Evolutionary conservation across 1,140 invertebrate genomes (phyloP), one percentile per base, ranked within the genome.

Genomic region (Drosophila equinoxialis): DNA sequence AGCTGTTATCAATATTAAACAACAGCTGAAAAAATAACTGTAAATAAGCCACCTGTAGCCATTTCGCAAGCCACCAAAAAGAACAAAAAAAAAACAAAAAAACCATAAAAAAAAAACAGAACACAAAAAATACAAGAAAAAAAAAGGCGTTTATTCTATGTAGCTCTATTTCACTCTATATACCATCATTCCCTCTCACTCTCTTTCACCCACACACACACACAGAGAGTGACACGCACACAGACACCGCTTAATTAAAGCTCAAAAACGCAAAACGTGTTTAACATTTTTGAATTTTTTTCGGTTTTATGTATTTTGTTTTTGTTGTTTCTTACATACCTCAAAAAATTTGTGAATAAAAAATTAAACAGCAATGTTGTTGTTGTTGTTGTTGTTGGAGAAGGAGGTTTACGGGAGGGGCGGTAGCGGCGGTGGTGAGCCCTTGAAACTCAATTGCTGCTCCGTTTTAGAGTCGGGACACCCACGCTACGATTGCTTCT

Each of bases 11-110:
- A 70, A 60, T 33, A 59, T 59, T 59, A 37, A 59, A 59, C 30
- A 59, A 61, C 45, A 61, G 58, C 66, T 39, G 41, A 68, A 76
- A 70, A 76, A 65, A 66, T 76, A 76, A 76, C 74, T 70, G 74
- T 76, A 70, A 76, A 76, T 70, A 76, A 70, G 73, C 74, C 74
- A 76, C 74, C 74, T 76, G 74, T 76, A 59, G 74, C 74, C 73
- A 35, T 55, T 70, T 76, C 66, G 73, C 73, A 69, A 75, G 74
- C 41, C 62, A 65, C 65, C 20, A 37, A 79, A n/a, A n/a, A n/a
- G n/a, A n/a, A n/a, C 17, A 17, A 17, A 17, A 17, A 17, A 70
- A 69, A 69, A 63, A 57, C 64, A 58, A 41, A 62, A 54, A 70
- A 83, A 37, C 10, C 30, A 5, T 1, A 6, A 37, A 58, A 67